These are phyloP conservation scores for Bolborhynchus lineola DNA, from an alignment of 2,113 vertebrate genomes.

Conservation along the genomic window DNA sequence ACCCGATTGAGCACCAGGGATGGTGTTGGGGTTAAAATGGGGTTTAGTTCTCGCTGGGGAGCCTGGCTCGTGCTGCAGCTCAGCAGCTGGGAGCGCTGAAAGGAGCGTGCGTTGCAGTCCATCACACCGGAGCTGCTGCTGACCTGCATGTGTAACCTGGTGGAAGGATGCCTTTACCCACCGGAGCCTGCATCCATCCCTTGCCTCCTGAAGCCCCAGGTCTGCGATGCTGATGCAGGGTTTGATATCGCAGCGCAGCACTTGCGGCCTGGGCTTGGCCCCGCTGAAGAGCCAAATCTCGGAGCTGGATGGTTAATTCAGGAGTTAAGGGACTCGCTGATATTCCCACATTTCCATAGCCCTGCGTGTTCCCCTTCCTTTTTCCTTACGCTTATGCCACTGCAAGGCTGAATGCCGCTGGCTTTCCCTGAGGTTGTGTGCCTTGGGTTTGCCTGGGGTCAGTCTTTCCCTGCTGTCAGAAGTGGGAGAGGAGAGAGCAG, in stretches of 20 bases:
- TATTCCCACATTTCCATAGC: not conserved
- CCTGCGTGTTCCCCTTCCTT: not conserved
- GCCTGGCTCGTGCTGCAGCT: not conserved
- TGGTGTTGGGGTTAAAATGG: not conserved
- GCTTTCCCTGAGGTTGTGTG: not conserved
- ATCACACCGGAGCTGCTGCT: not conserved
- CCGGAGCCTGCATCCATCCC: not conserved
- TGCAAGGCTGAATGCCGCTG: rapidly evolving
- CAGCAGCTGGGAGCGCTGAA: not conserved
- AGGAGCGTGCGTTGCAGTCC: not conserved
- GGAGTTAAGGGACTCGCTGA: not conserved
- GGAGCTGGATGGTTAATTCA: rapidly evolving
- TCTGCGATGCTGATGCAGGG: not conserved
- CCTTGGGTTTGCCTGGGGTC: not conserved
- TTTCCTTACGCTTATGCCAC: rapidly evolving
- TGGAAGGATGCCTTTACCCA: not conserved
- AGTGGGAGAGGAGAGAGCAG: not conserved
- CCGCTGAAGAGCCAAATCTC: not conserved
- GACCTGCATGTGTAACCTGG: not conserved
- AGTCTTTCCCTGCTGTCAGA: not conserved
- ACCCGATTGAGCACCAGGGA: not conserved
- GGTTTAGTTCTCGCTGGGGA: not conserved
- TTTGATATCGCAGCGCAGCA: rapidly evolving
- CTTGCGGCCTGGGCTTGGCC: not conserved
- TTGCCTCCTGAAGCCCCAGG: not conserved